A percentile compares a stretch with the other conserved stretches of the same genome.
phyloP scores from a whole-genome alignment of 2,797 vertebrate species.

The Neosalanx taihuensis region DNA sequence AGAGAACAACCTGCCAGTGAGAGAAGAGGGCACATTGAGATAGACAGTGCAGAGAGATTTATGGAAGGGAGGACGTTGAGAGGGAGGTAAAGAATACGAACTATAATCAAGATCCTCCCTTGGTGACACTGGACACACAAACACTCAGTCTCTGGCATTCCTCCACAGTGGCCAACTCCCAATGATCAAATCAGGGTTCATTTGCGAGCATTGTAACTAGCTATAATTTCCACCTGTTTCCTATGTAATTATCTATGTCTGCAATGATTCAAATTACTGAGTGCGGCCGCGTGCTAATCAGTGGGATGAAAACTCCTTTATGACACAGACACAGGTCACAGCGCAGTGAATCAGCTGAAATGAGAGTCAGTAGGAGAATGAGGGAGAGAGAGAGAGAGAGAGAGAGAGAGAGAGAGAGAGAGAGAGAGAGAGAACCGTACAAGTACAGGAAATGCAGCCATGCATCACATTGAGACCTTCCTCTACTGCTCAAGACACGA shows the following conservation, averaged over 20 bases:
- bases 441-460: constrained; percentile 3
- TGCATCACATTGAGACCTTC: background rate
- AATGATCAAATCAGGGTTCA: constrained; percentile 38
- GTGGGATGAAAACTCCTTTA: constrained; percentile 16
- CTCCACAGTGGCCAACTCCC: background rate
- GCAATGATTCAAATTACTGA: constrained; percentile 41
- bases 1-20: constrained; percentile 40
- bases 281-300: constrained; percentile 30
- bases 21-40: constrained; percentile 29
- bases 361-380: background rate
- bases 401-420: background rate
- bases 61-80: constrained; percentile 38
- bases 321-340: constrained; percentile 7
- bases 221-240: constrained; percentile 27
- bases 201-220: constrained; percentile 26
- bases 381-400: too few relatives aligned
- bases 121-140: constrained; percentile 23
- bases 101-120: constrained; percentile 39
- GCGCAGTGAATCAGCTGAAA: background rate
- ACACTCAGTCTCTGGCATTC: background rate
- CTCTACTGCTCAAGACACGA: background rate
- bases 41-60: constrained; percentile 44
- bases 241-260: constrained; percentile 40
- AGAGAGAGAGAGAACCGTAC: background rate
- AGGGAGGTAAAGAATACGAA: constrained; percentile 26